Base-by-base conservation (phyloP, 2,888 invertebrate genomes). In the Asteroscopus sphinx region DNA sequence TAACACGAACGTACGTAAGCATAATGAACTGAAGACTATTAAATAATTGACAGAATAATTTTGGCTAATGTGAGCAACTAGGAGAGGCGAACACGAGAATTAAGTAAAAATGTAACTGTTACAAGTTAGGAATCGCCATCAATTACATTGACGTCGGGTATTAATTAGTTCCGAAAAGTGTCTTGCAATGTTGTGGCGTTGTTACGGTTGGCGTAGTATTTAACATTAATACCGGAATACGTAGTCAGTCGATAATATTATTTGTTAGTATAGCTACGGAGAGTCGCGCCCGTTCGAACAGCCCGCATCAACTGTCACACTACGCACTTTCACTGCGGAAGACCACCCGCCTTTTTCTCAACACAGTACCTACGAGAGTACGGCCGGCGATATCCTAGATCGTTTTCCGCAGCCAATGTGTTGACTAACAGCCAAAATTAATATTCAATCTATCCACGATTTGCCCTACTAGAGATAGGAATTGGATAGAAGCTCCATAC, bases 271-370 rank as follows among this genome's bases (percentile, higher is more conserved):
- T n/a, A 9, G 28, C 11, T 12, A 16, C 15, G 39, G 32, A 28
- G 28, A 47, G 41, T 57, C 51, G 70, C 71, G 59, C 63, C 61
- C 70, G 56, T 52, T 60, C 71, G 61, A 70, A 68, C 59, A 60
- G 65, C 63, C 75, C 70, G 46, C 44, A 77, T 78, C 80, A 82
- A 82, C 77, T 79, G 47, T 41, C 51, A 40, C 51, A 35, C 33
- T 33, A 15, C 35, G 16, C 57, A 54, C 49, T 21, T n/a, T 15
- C 41, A 15, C 58, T 39, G 47, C 51, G 47, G 40, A 12, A 28
- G 33, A 4, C 26, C 4, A 8, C 26, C 59, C 42, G 16, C 32
- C n/a, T 11, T 11, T 13, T 32, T n/a, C 4, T 25, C 16, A 12
- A 9, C 8, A 13, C 9, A 16, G 25, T 46, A 40, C 46, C 21